Evolutionary conservation across 2,797 vertebrate genomes (phyloP).

Genomic region (Cossypha dichroa): DNA sequence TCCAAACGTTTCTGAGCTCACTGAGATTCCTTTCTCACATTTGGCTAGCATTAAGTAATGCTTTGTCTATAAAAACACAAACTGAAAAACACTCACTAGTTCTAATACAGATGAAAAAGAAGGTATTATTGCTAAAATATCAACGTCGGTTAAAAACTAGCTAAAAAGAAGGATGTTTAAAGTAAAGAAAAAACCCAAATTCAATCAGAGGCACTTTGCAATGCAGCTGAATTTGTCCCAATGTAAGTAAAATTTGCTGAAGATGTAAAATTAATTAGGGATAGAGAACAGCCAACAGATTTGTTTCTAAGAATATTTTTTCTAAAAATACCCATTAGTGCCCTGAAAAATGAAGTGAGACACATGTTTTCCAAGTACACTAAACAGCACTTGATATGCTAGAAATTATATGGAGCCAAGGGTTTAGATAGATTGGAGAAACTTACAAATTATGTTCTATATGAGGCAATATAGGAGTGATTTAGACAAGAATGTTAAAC

Average conservation of each 20-base stretch:
- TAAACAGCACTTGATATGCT: background rate
- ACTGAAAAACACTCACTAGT: background rate
- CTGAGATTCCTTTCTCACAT: background rate
- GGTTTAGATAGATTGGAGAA: background rate
- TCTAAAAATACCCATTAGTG: conserved; percentile 36
- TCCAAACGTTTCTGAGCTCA: background rate
- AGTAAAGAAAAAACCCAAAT: background rate
- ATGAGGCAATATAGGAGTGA: background rate
- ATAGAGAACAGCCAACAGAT: conserved; percentile 23
- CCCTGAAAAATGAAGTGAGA: conserved; percentile 4
- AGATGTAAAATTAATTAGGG: conserved; percentile 36
- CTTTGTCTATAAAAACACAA: background rate
- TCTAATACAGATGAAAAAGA: background rate
- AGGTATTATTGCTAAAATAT: background rate
- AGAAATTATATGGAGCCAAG: background rate
- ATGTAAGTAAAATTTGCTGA: background rate
- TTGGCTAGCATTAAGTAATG: background rate
- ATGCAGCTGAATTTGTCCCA: conserved; percentile 2
- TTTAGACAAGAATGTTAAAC: conserved; percentile 12
- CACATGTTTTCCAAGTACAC: background rate
- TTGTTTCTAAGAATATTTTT: conserved; percentile 21
- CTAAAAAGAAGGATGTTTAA: background rate
- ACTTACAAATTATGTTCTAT: background rate
- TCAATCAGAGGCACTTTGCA: background rate
- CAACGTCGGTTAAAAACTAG: background rate